Conservation (phyloP, 2,797 vertebrate genomes). For the Distichodus sexfasciatus region DNA sequence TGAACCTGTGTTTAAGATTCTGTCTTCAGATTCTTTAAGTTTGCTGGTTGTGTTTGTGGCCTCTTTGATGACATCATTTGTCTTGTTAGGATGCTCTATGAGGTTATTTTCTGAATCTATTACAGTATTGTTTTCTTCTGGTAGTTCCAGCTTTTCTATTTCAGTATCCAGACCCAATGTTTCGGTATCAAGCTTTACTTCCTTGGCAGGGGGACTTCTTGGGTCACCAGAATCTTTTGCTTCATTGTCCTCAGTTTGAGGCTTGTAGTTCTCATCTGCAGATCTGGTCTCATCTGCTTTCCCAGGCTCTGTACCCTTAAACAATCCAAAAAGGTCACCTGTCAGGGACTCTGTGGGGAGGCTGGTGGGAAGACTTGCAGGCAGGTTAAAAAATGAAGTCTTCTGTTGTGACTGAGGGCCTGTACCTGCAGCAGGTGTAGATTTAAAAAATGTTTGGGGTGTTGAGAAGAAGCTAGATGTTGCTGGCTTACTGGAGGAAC, state of each 20-base stretch:
- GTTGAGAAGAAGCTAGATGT: constrained; percentile 81
- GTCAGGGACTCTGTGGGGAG: constrained; percentile 78
- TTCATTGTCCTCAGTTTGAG: constrained; percentile 15
- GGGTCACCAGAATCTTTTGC: constrained; percentile 6
- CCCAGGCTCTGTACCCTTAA: constrained; percentile 74
- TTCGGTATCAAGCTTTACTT: constrained; percentile 13
- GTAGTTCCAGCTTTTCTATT: background rate
- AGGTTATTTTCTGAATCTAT: background rate
- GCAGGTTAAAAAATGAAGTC: constrained; percentile 83
- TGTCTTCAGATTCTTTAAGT: constrained; percentile 41
- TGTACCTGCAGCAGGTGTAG: constrained; percentile 66
- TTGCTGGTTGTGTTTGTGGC: constrained; percentile 17
- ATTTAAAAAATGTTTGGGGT: constrained; percentile 72
- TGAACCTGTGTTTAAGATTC: constrained; percentile 11
- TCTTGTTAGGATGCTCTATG: constrained; percentile 26
- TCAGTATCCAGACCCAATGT: background rate
- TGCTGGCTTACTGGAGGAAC: constrained; percentile 75
- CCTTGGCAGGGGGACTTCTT: background rate
- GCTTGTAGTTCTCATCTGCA: background rate
- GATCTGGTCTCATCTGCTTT: constrained; percentile 59
- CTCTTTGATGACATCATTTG: background rate
- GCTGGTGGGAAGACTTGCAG: constrained; percentile 75
- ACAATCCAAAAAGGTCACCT: constrained; percentile 83
- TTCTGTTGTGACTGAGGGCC: constrained; percentile 77
- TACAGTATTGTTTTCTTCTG: background rate